Conservation (phyloP, 2,113 vertebrate species). For the Brienomyrus brachyistius region DNA sequence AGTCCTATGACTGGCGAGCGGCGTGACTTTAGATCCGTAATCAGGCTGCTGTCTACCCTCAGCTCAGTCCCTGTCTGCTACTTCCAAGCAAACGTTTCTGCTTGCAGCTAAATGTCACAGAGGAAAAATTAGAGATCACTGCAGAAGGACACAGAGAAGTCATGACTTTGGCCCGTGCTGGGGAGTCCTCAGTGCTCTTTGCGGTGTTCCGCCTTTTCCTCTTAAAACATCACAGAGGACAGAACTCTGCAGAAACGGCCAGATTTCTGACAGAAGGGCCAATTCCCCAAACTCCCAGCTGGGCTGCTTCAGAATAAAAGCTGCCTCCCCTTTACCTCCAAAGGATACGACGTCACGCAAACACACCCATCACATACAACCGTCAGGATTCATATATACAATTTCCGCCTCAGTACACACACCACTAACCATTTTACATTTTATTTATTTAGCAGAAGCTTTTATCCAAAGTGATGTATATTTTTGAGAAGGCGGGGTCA, state of each 20-base stretch:
- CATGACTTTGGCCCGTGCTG: not conserved
- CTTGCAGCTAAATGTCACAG: not conserved
- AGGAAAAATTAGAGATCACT: not conserved
- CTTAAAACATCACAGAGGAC: not conserved
- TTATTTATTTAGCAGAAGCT: not conserved
- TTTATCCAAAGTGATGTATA: not conserved
- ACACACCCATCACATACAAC: not conserved
- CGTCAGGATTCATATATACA: not conserved
- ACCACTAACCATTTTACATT: not conserved
- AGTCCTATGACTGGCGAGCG: not conserved
- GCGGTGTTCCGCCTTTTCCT: not conserved
- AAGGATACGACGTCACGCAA: not conserved
- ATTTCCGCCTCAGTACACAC: not conserved
- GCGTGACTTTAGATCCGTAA: not conserved
- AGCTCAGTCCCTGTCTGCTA: not conserved
- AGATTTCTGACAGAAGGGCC: not conserved
- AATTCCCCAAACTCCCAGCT: not conserved
- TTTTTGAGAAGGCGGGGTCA: not conserved
- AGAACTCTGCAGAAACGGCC: not conserved
- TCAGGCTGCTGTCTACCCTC: not conserved
- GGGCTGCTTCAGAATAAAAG: not conserved
- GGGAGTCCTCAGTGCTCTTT: not conserved
- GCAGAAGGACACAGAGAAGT: not conserved
- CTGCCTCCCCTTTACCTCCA: not conserved
- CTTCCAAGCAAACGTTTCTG: not conserved